These are phyloP conservation scores for Bilobella aurantiaca DNA, from an alignment of 1,140 invertebrate species.

Conservation along the genomic window DNA sequence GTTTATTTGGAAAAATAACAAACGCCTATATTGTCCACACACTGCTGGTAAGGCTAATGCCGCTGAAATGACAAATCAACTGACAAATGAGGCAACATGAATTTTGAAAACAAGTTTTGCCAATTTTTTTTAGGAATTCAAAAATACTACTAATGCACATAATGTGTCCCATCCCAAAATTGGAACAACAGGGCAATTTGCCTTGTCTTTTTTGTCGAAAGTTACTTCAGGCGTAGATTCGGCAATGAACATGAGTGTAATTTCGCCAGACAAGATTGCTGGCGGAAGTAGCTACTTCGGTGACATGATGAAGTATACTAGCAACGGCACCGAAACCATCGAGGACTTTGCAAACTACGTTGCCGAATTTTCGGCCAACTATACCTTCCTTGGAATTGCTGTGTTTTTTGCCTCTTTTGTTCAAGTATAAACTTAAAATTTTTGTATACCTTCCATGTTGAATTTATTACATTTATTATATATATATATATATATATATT, in stretches of 20 bases:
- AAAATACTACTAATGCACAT: not conserved
- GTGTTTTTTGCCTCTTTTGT: constrained; percentile 21
- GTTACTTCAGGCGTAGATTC: not conserved
- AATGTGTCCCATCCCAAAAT: not conserved
- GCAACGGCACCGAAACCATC: not conserved
- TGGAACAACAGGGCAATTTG: not conserved
- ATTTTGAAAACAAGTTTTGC: not conserved
- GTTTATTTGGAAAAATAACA: not conserved
- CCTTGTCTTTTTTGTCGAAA: not conserved
- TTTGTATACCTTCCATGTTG: too few relatives aligned
- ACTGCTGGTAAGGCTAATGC: not conserved
- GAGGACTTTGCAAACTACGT: constrained; percentile 32
- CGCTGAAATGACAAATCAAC: too few relatives aligned
- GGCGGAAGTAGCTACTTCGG: not conserved
- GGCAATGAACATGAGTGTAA: not conserved
- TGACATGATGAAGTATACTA: constrained; percentile 7
- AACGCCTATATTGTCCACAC: not conserved
- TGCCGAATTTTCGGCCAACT: constrained; percentile 35
- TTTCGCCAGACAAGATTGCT: not conserved
- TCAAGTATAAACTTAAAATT: constrained; percentile 27
- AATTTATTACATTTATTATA: too few relatives aligned
- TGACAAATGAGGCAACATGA: too few relatives aligned
- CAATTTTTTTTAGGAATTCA: not conserved
- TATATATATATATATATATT: too few relatives aligned
- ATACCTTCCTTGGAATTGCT: constrained; percentile 30